Evolutionary conservation across 2,888 invertebrate genomes (phyloP), one percentile per base, ranked within the genome.

Genomic region (Perizoma flavofasciatum): DNA sequence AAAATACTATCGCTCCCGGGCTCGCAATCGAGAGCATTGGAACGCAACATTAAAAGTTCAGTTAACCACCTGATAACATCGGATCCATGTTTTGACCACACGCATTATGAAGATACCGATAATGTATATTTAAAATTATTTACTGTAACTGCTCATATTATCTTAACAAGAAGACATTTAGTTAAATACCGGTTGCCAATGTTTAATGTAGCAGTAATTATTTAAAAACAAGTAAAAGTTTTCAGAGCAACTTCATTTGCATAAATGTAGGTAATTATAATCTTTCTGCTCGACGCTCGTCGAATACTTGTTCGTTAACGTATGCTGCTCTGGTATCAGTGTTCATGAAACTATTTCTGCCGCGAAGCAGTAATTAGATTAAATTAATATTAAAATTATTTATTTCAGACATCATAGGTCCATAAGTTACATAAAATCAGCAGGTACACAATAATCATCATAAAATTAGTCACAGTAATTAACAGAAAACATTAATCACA

Each of bases 1-100:
- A 43, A 47, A 9, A 49, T n/a, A n/a, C 8, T 34, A 49, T 49
- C 32, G 40, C 61, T 50, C 50, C 39, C 39, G 54, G 43, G 22
- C 66, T 63, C 65, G 67, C 62, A 68, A 72, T 73, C 70, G 70
- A 59, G 60, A 64, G 57, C 63, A 61, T 59, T 66, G 65, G 57
- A 64, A 68, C 56, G 53, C 62, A 69, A 69, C 69, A 69, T 63
- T 67, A 68, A 72, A 66, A 67, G 70, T 68, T 72, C 73, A 66
- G 69, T 69, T 66, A 53, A 63, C 57, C 56, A 40, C 52, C 44
- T 62, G 70, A 70, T 70, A 69, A 62, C 59, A 70, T 67, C 66
- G 59, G 33, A 46, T n/a, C 39, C 51, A 60, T 62, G 49, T 64
- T 61, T 59, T 61, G 68, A 65, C 65, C 67, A 67, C 67, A 67